These are phyloP conservation scores for Atopsyche davidsoni DNA, from an alignment of 1,140 invertebrate species.

Conservation along the genomic window DNA sequence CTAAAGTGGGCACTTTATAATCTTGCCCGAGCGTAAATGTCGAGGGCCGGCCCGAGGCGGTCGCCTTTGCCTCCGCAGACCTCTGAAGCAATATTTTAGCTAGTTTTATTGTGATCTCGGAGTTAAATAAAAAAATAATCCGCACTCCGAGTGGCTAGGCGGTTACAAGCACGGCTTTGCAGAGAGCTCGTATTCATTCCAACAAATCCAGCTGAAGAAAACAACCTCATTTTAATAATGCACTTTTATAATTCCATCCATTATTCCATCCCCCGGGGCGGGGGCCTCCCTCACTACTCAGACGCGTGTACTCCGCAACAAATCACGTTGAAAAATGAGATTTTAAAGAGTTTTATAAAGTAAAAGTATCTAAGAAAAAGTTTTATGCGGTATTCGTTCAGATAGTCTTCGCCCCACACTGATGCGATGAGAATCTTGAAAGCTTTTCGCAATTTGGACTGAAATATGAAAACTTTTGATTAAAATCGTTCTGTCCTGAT, in stretches of 20 bases:
- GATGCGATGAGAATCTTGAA: slow-evolving; percentile 17
- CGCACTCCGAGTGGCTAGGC: too few relatives aligned
- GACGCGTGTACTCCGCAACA: too few relatives aligned
- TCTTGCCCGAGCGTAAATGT: slow-evolving; percentile 26
- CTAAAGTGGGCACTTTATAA: slow-evolving; percentile 27
- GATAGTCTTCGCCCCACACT: slow-evolving; percentile 4
- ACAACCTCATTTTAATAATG: too few relatives aligned
- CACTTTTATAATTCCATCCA: too few relatives aligned
- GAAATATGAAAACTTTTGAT: slow-evolving; percentile 30
- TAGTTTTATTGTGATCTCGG: slow-evolving; percentile 25
- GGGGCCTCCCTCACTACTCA: too few relatives aligned
- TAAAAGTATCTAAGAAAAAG: not conserved
- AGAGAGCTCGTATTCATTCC: too few relatives aligned
- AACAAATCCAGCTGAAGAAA: too few relatives aligned
- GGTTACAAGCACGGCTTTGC: too few relatives aligned
- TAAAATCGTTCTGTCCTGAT: slow-evolving; percentile 7
- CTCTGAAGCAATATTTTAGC: slow-evolving; percentile 23
- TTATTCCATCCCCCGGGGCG: too few relatives aligned
- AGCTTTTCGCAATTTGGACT: slow-evolving; percentile 27
- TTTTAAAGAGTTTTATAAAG: not conserved
- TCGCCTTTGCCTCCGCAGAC: too few relatives aligned
- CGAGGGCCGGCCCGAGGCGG: too few relatives aligned
- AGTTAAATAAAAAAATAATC: too few relatives aligned
- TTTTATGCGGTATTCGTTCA: slow-evolving; percentile 12
- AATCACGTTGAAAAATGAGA: not conserved